Conservation (phyloP, 2,888 invertebrate genomes). For the Pilophorus perplexus region DNA sequence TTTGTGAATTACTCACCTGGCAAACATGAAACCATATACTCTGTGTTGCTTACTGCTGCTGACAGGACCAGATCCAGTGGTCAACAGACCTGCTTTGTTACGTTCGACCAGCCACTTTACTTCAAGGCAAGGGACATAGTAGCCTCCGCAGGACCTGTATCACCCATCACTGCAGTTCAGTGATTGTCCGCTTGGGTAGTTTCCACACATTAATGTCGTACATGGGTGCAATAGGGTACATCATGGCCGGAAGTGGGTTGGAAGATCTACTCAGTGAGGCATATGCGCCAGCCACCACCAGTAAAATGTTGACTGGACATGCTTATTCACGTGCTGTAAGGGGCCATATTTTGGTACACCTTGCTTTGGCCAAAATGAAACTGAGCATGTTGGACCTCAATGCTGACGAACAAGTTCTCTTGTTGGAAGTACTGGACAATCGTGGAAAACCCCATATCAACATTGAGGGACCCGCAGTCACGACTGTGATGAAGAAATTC, state of each 20-base stretch:
- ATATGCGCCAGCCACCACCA: constrained; percentile 40
- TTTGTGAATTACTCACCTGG: constrained; percentile 50
- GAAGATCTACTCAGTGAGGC: constrained; percentile 49
- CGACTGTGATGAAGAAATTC: constrained; percentile 10
- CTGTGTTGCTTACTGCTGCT: background rate
- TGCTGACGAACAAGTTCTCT: too few species aligned
- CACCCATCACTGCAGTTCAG: background rate
- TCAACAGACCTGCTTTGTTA: too few species aligned
- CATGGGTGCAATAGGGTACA: constrained; percentile 4
- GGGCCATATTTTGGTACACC: constrained; percentile 49
- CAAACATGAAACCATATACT: background rate
- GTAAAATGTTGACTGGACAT: constrained; percentile 50
- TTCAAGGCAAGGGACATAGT: constrained; percentile 7
- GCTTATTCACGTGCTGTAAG: constrained; percentile 50
- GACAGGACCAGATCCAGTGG: too few species aligned
- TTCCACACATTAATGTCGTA: constrained; percentile 13
- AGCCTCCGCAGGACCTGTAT: background rate
- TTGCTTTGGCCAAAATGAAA: constrained; percentile 41
- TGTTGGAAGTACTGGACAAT: constrained; percentile 16
- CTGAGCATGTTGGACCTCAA: too few species aligned
- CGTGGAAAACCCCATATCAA: constrained; percentile 10
- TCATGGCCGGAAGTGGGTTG: constrained; percentile 51
- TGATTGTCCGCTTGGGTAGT: background rate
- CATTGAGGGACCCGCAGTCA: background rate
- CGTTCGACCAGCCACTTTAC: too few species aligned